Percentiles rank a stretch among this genome's conserved stretches.
These are phyloP conservation scores for Meriones psammophilus DNA, from an alignment of 2,797 vertebrate species.

Conservation along the genomic window DNA sequence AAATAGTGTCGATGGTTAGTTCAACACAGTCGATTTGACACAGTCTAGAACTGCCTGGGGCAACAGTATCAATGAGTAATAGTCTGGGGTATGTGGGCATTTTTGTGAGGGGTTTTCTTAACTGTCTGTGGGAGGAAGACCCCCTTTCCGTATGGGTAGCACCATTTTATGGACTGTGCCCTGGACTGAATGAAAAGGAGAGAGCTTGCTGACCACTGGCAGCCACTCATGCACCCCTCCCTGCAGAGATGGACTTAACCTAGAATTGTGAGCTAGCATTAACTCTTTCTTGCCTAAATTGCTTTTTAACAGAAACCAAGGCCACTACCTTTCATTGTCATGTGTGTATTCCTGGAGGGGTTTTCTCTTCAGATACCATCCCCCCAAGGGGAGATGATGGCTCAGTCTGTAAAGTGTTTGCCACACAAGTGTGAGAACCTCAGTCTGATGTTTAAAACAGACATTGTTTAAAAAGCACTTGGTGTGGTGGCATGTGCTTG, in stretches of 20 bases:
- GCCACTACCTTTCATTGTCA: background rate
- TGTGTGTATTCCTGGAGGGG: background rate
- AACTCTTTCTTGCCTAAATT: background rate
- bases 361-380: background rate
- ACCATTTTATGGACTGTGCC: too few species aligned
- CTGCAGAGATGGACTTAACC: background rate
- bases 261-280: background rate
- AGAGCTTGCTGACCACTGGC: background rate
- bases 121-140: background rate
- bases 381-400: too few species aligned
- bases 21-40: background rate
- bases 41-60: background rate
- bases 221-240: background rate
- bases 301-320: background rate
- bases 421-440: background rate
- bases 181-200: background rate
- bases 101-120: background rate
- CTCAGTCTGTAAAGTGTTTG: background rate
- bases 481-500: background rate
- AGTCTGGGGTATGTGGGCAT: background rate
- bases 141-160: background rate
- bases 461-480: background rate
- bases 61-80: background rate
- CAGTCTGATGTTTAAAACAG: background rate
- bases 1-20: background rate